Conservation (phyloP, 1,140 invertebrate genomes). For the Pristionchus pacificus region DNA sequence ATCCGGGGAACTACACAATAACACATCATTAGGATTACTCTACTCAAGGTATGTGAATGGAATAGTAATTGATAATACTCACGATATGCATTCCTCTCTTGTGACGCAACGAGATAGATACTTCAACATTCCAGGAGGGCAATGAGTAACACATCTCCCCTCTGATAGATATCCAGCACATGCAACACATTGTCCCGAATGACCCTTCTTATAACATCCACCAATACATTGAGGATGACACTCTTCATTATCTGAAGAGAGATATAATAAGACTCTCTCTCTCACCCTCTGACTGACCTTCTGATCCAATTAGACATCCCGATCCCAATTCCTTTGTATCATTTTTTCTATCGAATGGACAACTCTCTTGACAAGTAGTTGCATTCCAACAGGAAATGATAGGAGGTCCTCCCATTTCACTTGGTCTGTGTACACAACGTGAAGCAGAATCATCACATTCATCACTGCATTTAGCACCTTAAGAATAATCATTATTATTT, state of each 20-base stretch:
- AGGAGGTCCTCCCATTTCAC: too few species aligned
- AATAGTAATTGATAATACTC: neutral
- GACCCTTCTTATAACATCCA: neutral
- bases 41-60: too few species aligned
- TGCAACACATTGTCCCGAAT: neutral
- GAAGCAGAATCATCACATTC: neutral
- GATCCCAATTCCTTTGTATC: neutral
- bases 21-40: too few species aligned
- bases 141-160: neutral
- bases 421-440: neutral
- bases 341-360: neutral
- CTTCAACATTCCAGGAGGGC: neutral
- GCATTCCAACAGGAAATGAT: neutral
- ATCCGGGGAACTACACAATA: neutral
- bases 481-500: too few species aligned
- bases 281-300: too few species aligned
- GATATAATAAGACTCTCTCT: too few species aligned
- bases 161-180: neutral
- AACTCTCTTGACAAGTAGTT: neutral
- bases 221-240: neutral
- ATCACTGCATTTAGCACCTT: neutral
- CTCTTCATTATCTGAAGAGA: too few species aligned
- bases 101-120: neutral
- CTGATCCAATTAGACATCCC: too few species aligned
- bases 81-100: neutral